Conservation (phyloP, 2,888 invertebrate species). For the Agrilus mali region DNA sequence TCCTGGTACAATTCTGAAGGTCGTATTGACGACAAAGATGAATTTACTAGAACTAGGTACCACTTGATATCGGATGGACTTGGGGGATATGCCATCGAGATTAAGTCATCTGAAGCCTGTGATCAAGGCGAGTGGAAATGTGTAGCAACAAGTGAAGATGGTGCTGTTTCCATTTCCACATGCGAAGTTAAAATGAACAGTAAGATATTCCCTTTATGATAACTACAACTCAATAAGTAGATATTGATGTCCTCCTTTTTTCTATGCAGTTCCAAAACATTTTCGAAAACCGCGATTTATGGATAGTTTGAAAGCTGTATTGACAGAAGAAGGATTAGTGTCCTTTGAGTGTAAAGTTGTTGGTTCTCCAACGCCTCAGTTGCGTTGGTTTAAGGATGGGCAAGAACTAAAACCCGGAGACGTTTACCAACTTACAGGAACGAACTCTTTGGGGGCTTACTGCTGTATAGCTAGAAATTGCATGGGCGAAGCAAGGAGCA, state of each 20-base stretch:
- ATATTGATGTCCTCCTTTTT: not conserved
- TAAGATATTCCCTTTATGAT: slow-evolving; percentile 35
- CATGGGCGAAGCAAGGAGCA: slow-evolving; percentile 81
- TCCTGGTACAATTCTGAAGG: slow-evolving; percentile 81
- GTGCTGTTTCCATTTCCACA: slow-evolving; percentile 61
- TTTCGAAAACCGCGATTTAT: slow-evolving; percentile 81
- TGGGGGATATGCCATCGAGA: slow-evolving; percentile 67
- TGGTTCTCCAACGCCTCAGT: slow-evolving; percentile 76
- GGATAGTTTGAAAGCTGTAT: slow-evolving; percentile 77
- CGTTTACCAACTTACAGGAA: slow-evolving; percentile 82
- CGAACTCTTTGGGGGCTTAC: slow-evolving; percentile 79
- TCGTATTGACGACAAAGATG: slow-evolving; percentile 49
- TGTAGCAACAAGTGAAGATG: slow-evolving; percentile 65
- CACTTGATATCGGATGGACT: slow-evolving; percentile 69
- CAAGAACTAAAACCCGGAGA: slow-evolving; percentile 85
- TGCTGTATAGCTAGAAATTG: slow-evolving; percentile 82
- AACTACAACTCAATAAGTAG: not conserved
- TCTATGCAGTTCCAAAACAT: slow-evolving; percentile 71
- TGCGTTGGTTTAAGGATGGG: slow-evolving; percentile 88
- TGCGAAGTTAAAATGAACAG: slow-evolving; percentile 67
- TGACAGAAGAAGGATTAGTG: slow-evolving; percentile 84
- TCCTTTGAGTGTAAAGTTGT: slow-evolving; percentile 91
- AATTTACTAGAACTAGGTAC: slow-evolving; percentile 43
- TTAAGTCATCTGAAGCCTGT: slow-evolving; percentile 60
- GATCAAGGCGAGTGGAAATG: slow-evolving; percentile 89